Base-by-base conservation (phyloP, 2,888 invertebrate species). In the Ctenicera cuprea region DNA sequence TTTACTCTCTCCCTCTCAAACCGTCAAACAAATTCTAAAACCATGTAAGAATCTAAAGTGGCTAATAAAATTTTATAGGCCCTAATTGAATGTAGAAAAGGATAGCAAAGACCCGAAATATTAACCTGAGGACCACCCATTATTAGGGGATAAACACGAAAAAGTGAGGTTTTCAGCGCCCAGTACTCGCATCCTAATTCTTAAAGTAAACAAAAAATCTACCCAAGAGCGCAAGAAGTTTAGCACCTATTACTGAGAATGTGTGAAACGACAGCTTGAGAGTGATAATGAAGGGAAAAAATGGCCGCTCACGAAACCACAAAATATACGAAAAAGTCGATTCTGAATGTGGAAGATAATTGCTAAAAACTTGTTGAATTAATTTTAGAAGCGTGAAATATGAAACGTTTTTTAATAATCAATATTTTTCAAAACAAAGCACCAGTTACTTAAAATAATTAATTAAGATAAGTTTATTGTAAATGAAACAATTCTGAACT, bases 261-360 rank as follows among this genome's bases (percentile, higher is more conserved):
- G 75, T 77, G 77, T 70, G 70, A 75, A 75, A 64, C 68, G 66
- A 54, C 74, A 64, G 38, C 63, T 70, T 48, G 57, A 75, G 71
- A 73, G 76, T 73, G 76, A 62, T 75, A 76, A 76, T 76, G 57
- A 62, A 57, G 11, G 20, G 52, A 57, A 63, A 73, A 73, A 63
- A 76, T 76, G 76, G 70, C 75, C 73, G 75, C 66, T 76, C 41
- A 26, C 45, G 48, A 52, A 52, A 11, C 48, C 20, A 11, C 20
- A 20, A 16, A 48, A 12, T 11, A 20, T 4, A 18, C 11, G 18
- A 26, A 26, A 26, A 26, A 26, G 26, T 26, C 26, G 2, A 3
- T 26, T 2, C 26, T 26, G 5, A 26, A 26, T 26, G 5, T 26
- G 26, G 26, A 26, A 26, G 3, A n/a, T n/a, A n/a, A n/a, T n/a